Conservation (phyloP, 2,113 vertebrate species). For the Pagrus major region DNA sequence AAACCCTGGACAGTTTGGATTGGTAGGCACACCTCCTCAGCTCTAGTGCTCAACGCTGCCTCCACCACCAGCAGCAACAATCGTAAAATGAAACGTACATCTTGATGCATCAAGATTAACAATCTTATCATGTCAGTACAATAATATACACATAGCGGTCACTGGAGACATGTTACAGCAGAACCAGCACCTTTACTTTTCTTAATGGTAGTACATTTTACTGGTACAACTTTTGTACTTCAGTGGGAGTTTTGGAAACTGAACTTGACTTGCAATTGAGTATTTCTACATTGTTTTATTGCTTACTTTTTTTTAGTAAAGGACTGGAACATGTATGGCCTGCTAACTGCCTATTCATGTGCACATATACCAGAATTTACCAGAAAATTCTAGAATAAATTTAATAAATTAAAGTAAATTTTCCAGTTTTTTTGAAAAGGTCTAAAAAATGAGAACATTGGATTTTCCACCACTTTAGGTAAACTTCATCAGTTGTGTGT, state of each 20-base stretch:
- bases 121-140: background rate
- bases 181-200: too few relatives aligned
- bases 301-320: background rate
- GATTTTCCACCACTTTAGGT: background rate
- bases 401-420: background rate
- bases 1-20: too few relatives aligned
- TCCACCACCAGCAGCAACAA: background rate
- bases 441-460: background rate
- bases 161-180: too few relatives aligned
- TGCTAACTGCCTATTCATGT: background rate
- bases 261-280: background rate
- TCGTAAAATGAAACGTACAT: background rate
- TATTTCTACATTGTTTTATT: background rate
- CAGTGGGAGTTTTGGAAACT: too few relatives aligned
- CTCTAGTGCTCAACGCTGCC: too few relatives aligned
- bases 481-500: background rate
- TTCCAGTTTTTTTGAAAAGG: background rate
- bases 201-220: too few relatives aligned
- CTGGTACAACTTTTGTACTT: too few relatives aligned
- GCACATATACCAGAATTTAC: background rate
- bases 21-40: too few relatives aligned
- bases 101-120: background rate
- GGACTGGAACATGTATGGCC: background rate
- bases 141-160: too few relatives aligned
- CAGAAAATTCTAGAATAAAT: background rate